Evolutionary conservation across 2,113 vertebrate species (phyloP).

Genomic region (Callithrix jacchus): DNA sequence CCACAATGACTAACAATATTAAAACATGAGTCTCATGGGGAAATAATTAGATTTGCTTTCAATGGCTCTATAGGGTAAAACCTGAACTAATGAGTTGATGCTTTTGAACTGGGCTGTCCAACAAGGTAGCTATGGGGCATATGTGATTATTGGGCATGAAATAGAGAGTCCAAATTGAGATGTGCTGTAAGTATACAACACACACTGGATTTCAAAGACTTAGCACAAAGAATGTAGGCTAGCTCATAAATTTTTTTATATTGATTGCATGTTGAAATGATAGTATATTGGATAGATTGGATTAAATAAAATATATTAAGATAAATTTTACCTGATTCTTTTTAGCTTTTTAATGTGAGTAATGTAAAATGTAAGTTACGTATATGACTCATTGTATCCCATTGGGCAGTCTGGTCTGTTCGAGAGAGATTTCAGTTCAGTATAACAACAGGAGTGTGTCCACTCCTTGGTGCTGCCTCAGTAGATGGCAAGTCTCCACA

Average conservation of each 20-base stretch:
- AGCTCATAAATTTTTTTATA: not conserved
- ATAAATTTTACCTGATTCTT: not conserved
- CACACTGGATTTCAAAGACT: not conserved
- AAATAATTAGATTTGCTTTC: not conserved
- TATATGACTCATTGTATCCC: not conserved
- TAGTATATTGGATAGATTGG: not conserved
- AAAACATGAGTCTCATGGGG: not conserved
- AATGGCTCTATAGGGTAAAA: not conserved
- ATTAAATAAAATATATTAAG: constrained; percentile 16
- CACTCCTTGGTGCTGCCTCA: not conserved
- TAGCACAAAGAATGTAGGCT: not conserved
- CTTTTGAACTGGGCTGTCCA: not conserved
- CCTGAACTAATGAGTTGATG: not conserved
- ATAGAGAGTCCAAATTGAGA: not conserved
- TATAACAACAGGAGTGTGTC: not conserved
- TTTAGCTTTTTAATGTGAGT: constrained; percentile 6
- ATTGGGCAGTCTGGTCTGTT: not conserved
- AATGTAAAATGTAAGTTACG: constrained; percentile 5
- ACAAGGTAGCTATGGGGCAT: not conserved
- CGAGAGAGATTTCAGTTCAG: not conserved
- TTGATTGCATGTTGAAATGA: not conserved
- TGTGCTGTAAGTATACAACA: not conserved
- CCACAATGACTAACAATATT: not conserved
- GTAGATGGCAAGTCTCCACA: not conserved
- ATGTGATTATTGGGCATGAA: not conserved